Conservation (phyloP, 2,797 vertebrate genomes). For the Florisuga fusca region DNA sequence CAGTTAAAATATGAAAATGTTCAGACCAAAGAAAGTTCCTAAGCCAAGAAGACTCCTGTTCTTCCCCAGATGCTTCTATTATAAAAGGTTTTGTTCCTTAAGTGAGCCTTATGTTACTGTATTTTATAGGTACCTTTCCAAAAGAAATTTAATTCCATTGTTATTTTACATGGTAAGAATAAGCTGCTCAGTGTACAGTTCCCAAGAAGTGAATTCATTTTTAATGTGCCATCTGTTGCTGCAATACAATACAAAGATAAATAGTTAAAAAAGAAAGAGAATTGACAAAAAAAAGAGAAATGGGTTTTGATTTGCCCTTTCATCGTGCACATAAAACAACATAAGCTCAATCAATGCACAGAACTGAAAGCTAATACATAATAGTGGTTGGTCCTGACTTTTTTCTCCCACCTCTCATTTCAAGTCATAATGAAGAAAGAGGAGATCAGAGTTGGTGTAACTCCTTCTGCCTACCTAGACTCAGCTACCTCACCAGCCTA, state of each 20-base stretch:
- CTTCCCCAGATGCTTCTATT: background rate
- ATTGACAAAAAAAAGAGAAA: slow-evolving; percentile 66
- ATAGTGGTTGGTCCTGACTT: slow-evolving; percentile 66
- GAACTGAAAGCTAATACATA: slow-evolving; percentile 83
- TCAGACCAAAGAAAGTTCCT: background rate
- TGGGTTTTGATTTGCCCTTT: slow-evolving; percentile 75
- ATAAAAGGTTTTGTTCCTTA: background rate
- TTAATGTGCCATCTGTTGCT: slow-evolving; percentile 72
- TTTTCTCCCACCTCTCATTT: slow-evolving; percentile 75
- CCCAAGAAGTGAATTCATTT: slow-evolving; percentile 63
- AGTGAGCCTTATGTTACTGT: slow-evolving; percentile 9
- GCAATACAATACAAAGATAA: slow-evolving; percentile 32
- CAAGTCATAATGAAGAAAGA: slow-evolving; percentile 75
- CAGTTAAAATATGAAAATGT: background rate
- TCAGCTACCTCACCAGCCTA: slow-evolving; percentile 75
- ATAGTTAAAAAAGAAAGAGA: slow-evolving; percentile 59
- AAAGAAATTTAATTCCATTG: slow-evolving; percentile 2
- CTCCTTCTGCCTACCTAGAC: slow-evolving; percentile 64
- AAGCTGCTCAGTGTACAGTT: background rate
- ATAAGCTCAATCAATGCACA: slow-evolving; percentile 81
- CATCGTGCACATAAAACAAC: slow-evolving; percentile 75
- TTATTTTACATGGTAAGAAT: slow-evolving; percentile 39
- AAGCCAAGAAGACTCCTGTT: background rate
- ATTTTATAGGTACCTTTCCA: slow-evolving; percentile 35
- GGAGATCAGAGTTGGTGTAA: slow-evolving; percentile 50